A percentile compares a stretch with the other conserved stretches of the same genome.
Conservation (phyloP, 2,888 invertebrate genomes). For the Eupithecia centaureata region DNA sequence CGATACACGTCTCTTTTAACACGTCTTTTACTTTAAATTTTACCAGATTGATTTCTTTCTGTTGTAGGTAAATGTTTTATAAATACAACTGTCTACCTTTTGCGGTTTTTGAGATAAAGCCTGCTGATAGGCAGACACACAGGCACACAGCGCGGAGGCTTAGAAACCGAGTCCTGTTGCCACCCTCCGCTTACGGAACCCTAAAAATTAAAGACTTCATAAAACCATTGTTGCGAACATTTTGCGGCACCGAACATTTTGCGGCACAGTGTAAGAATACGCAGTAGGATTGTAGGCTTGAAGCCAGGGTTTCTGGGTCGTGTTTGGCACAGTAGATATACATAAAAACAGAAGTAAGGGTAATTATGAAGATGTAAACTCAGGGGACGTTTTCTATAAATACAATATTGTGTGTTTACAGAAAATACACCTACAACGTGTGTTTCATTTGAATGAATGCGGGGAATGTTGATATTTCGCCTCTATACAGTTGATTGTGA, state of each 20-base stretch:
- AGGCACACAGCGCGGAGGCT: too few species aligned
- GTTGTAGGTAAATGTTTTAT: too few species aligned
- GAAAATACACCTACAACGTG: too few species aligned
- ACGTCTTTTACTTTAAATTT: too few species aligned
- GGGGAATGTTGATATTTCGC: not conserved
- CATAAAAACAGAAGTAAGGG: not conserved
- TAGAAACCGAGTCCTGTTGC: too few species aligned
- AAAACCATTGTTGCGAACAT: slow-evolving; percentile 55
- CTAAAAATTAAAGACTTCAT: slow-evolving; percentile 63
- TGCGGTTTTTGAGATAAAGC: too few species aligned
- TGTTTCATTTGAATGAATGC: not conserved
- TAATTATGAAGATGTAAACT: not conserved
- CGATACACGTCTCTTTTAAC: too few species aligned
- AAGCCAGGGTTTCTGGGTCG: not conserved
- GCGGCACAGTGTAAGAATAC: not conserved
- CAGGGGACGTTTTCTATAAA: not conserved
- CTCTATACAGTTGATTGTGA: too few species aligned
- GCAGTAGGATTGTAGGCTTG: not conserved
- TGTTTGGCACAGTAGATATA: not conserved
- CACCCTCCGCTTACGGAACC: too few species aligned
- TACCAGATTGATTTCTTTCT: too few species aligned
- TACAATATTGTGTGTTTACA: not conserved
- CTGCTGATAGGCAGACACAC: too few species aligned
- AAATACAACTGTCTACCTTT: too few species aligned
- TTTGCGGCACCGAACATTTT: slow-evolving; percentile 14